Base-by-base conservation (phyloP, 1,140 invertebrate genomes). In the Cydia splendana region DNA sequence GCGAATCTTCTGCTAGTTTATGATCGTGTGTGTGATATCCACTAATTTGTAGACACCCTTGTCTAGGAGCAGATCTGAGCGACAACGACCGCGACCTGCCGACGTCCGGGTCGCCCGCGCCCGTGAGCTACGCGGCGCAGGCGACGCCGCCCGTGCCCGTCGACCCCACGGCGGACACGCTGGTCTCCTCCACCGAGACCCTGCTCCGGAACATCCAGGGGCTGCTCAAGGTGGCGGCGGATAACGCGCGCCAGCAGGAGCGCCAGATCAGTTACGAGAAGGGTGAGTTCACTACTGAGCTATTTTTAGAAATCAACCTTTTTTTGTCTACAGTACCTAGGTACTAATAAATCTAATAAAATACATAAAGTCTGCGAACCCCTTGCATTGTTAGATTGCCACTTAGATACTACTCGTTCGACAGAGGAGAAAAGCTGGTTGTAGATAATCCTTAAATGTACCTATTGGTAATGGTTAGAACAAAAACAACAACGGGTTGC, bases 251-350 rank as follows among this genome's bases (percentile, higher is more conserved):
- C 80, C 98, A 99, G 88, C 98, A 98, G 93, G 98, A 99, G 90
- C 95, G 98, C 81, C 97, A 98, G 93, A 97, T 98, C 90, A 98
- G 97, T 94, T 98, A 98, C 91, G 98, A 99, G 94, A 99, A 98
- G 98, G 98, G 98, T 99, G 94, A 86, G 88, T 80, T 62, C 20
- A 57, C 53, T 57, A 12, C 10, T 48, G 9, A 42, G 9, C 38
- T 42, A 42, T 9, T 42, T 42, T 9, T 42, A 7, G 38, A 42
- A 42, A 42, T 10, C 38, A 42, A 42, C 9, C 38, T 42, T 42
- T 34, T 38, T 42, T 42, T 9, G 38, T 42, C 38, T 42, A 42
- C 9, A 10, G 34, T 34, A 6, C 34, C 30, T 30, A 30, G 2
- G 2, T 30, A 38, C 6, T 38, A 7, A 38, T 38, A 7, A 38